Percentiles rank a stretch among this genome's conserved stretches.
phyloP scores from a whole-genome alignment of 1,140 invertebrate species.

The Armadillidium nasatum region DNA sequence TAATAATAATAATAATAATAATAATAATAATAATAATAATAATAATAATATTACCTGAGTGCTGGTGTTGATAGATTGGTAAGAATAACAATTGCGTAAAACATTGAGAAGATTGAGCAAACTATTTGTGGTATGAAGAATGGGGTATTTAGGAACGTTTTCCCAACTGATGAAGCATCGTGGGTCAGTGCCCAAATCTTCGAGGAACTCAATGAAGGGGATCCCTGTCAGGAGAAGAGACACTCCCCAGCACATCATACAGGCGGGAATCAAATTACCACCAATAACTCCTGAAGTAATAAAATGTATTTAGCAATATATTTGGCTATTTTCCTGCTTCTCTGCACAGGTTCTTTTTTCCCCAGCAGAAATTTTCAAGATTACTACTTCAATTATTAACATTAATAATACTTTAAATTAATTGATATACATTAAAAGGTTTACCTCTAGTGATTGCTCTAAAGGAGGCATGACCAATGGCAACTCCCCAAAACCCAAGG shows the following conservation, averaged over 20 bases:
- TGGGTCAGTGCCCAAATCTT: conserved; percentile 40
- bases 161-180: conserved; percentile 41
- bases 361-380: no score
- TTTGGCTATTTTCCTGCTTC: background rate
- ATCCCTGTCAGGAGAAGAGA: conserved; percentile 33
- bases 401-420: no score
- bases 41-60: conserved; percentile 26
- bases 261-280: conserved; percentile 45
- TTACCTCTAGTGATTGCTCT: conserved; percentile 45
- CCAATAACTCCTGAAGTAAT: conserved; percentile 44
- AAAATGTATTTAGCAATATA: background rate
- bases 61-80: conserved; percentile 34
- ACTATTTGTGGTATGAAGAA: conserved; percentile 34
- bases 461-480: conserved; percentile 46
- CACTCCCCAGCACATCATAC: conserved; percentile 46
- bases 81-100: conserved; percentile 35
- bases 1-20: background rate
- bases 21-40: background rate
- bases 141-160: conserved; percentile 27
- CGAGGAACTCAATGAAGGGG: conserved; percentile 28
- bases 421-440: background rate
- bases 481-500: conserved; percentile 44
- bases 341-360: no score
- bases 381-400: no score
- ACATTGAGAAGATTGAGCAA: conserved; percentile 31